A percentile compares a stretch with the other conserved stretches of the same genome.
These are phyloP conservation scores for Lutraria lutraria DNA, from an alignment of 2,888 invertebrate species.

Conservation along the genomic window DNA sequence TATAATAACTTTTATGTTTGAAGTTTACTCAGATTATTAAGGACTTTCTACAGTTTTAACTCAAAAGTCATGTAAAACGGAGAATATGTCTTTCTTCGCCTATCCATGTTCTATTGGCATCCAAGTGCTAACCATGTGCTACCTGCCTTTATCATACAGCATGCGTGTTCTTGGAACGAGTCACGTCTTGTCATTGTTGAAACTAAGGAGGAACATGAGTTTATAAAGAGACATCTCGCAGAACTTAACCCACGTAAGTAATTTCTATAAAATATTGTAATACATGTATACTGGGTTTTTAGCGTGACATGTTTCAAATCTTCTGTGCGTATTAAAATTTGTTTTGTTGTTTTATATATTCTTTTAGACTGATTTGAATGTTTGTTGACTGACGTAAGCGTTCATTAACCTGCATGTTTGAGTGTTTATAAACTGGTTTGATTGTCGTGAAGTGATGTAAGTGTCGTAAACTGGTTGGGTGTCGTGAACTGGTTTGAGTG, in stretches of 20 bases:
- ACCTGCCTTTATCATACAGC: not conserved
- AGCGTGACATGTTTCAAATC: not conserved
- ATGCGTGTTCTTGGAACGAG: conserved; percentile 10
- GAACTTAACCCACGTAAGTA: conserved; percentile 29
- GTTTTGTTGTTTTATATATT: not conserved
- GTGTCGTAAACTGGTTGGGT: too few species aligned
- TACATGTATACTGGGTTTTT: not conserved
- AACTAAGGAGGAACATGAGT: conserved; percentile 31
- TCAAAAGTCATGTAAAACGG: too few species aligned
- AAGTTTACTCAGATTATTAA: too few species aligned
- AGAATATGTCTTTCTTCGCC: too few species aligned
- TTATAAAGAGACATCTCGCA: conserved; percentile 25
- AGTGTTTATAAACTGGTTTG: not conserved
- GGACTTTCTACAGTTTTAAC: too few species aligned
- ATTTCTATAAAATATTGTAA: not conserved
- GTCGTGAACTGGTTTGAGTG: too few species aligned
- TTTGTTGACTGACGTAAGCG: not conserved
- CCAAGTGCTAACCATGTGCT: not conserved
- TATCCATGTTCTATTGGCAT: too few species aligned
- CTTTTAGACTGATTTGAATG: not conserved
- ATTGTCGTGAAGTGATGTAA: too few species aligned
- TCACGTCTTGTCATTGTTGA: conserved; percentile 29
- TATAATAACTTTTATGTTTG: too few species aligned
- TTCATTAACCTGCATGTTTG: not conserved
- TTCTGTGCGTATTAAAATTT: not conserved